phyloP scores from a whole-genome alignment of 2,113 vertebrate genomes.

The Melanocharis versteri region DNA sequence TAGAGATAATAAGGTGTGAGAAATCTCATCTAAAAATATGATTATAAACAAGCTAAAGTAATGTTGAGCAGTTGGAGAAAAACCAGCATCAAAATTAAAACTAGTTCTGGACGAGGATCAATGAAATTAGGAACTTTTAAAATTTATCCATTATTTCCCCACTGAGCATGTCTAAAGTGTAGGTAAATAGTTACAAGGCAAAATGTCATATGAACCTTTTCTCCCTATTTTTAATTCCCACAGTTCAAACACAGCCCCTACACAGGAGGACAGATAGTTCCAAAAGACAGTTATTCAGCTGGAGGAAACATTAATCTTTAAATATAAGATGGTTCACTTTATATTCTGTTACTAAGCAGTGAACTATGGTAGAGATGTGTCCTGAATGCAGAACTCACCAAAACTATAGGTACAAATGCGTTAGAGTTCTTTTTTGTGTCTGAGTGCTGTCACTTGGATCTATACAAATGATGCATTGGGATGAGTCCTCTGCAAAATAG shows the following conservation, averaged over 20 bases:
- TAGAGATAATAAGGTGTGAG: not conserved
- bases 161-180: not conserved
- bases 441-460: conserved; percentile 26
- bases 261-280: not conserved
- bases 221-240: not conserved
- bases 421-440: conserved; percentile 43
- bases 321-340: conserved; percentile 51
- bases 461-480: conserved; percentile 16
- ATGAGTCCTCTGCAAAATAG: conserved; percentile 8
- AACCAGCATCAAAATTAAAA: not conserved
- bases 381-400: conserved; percentile 53
- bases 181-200: conserved; percentile 16
- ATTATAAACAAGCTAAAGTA: not conserved
- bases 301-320: conserved; percentile 67
- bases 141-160: not conserved
- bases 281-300: not conserved
- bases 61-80: not conserved
- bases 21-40: not conserved
- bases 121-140: not conserved
- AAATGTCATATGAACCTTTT: not conserved
- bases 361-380: conserved; percentile 29
- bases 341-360: conserved; percentile 39
- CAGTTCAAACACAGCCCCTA: not conserved
- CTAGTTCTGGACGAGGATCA: not conserved
- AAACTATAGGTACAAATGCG: not conserved